Evolutionary conservation across 1,140 invertebrate genomes (phyloP).

Genomic region (Cotesia glomerata): DNA sequence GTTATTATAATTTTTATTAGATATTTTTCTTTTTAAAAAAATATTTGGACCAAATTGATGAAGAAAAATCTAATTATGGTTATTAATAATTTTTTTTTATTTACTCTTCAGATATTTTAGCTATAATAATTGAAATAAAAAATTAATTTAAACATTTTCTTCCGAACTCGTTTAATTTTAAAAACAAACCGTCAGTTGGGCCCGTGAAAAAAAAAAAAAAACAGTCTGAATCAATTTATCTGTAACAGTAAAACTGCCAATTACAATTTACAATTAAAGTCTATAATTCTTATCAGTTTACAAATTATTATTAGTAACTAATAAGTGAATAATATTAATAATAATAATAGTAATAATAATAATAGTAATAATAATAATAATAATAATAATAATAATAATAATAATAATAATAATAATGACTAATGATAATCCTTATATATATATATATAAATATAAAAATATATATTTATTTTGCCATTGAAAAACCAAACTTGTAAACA

Average conservation of each 20-base stretch:
- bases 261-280: slow-evolving; percentile 7
- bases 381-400: slow-evolving; percentile 11
- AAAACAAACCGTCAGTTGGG: slow-evolving; percentile 21
- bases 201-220: slow-evolving; percentile 17
- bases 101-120: too few relatives aligned
- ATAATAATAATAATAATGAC: slow-evolving; percentile 4
- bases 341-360: slow-evolving; percentile 8
- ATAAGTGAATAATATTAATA: slow-evolving; percentile 14
- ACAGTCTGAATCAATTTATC: slow-evolving; percentile 30
- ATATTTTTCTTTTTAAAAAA: too few relatives aligned
- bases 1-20: too few relatives aligned
- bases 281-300: slow-evolving; percentile 15
- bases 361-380: slow-evolving; percentile 3
- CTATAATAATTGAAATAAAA: too few relatives aligned
- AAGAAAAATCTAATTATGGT: too few relatives aligned
- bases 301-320: slow-evolving; percentile 5
- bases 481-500: slow-evolving; percentile 19
- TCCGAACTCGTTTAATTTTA: too few relatives aligned
- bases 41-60: too few relatives aligned
- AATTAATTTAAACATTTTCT: too few relatives aligned
- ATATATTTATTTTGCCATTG: not conserved
- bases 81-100: too few relatives aligned
- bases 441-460: too few relatives aligned
- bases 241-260: slow-evolving; percentile 37
- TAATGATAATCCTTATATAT: not conserved